Conservation (phyloP, 1,140 invertebrate genomes). For the Tachypleus tridentatus region DNA sequence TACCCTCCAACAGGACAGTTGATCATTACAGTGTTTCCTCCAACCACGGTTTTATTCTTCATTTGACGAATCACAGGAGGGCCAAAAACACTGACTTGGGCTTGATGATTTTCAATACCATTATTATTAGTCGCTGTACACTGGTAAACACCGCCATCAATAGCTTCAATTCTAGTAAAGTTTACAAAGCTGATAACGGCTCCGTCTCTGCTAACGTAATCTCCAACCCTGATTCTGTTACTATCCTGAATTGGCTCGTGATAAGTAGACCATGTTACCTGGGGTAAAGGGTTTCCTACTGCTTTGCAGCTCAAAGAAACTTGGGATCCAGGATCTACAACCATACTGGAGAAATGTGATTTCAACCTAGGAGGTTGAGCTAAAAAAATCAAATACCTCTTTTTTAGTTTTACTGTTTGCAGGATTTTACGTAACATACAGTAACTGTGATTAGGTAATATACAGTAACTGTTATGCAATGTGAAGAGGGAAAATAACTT, state of each 20-base stretch:
- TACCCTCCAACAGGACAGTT: slow-evolving; percentile 16
- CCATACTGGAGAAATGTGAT: slow-evolving; percentile 71
- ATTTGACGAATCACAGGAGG: slow-evolving; percentile 33
- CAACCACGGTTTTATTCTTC: slow-evolving; percentile 14
- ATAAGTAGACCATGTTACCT: slow-evolving; percentile 88
- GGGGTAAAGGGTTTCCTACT: slow-evolving; percentile 80
- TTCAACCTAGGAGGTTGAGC: slow-evolving; percentile 55
- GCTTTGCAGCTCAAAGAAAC: slow-evolving; percentile 70
- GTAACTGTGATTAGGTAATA: too few species aligned
- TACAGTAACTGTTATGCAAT: too few species aligned
- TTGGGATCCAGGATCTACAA: slow-evolving; percentile 68
- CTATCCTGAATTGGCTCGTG: slow-evolving; percentile 30
- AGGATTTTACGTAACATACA: too few species aligned
- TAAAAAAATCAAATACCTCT: slow-evolving; percentile 21
- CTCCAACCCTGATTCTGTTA: slow-evolving; percentile 20
- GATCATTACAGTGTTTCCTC: slow-evolving; percentile 10
- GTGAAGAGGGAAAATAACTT: too few species aligned
- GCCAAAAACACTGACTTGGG: slow-evolving; percentile 28
- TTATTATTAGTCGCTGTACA: slow-evolving; percentile 33
- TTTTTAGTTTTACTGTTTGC: too few species aligned
- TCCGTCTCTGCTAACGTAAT: slow-evolving; percentile 22
- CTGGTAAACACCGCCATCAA: slow-evolving; percentile 34
- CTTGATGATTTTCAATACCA: slow-evolving; percentile 28
- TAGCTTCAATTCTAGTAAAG: slow-evolving; percentile 43
- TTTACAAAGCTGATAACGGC: slow-evolving; percentile 79